Evolutionary conservation across 2,797 vertebrate genomes (phyloP), one percentile per base, ranked within the genome.

Genomic region (Cheirogaleus major): DNA sequence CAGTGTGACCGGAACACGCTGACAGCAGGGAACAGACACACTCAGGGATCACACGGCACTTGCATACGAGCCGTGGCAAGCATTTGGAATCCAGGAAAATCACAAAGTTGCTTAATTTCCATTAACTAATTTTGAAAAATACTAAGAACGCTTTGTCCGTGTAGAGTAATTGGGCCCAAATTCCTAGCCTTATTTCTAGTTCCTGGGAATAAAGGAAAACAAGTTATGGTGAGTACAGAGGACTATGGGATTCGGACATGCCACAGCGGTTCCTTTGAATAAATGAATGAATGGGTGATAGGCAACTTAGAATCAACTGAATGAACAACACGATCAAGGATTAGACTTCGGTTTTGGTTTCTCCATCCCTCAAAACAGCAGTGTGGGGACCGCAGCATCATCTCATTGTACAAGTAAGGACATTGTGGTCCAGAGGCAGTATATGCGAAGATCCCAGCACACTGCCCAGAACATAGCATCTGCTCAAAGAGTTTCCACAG

Each of bases 11-110:
- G 1, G 20, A 45, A 5, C 18, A 0, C 11, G 4, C 11, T 65
- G 20, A 43, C 3, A 0, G 10, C 3, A 0, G 50, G 22, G 18
- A 11, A 27, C 0, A 13, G 35, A 57, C 7, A 23, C 25, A 55
- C 32, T n/a, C 59, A 50, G 35, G 55, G 27, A 48, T 12, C 65
- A 72, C 30, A 79, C 4, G 27, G 14, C 17, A 67, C 23, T 67
- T 52, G 22, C 20, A 38, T 4, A 59, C 23, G 10, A 25, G 48
- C 38, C 41, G 2, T 3, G 10, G 43, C 30, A 73, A 95, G n/a
- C 69, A 85, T 52, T 76, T 92, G 18, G 63, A 52, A 45, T 73
- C 55, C 5, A 78, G 48, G 43, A 50, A 63, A 78, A 83, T 25
- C 20, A 38, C 89, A 38, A 81, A 32, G 41, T 27, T 32, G 3